phyloP scores from a whole-genome alignment of 2,888 invertebrate genomes.

The Dermolepida albohirtum region DNA sequence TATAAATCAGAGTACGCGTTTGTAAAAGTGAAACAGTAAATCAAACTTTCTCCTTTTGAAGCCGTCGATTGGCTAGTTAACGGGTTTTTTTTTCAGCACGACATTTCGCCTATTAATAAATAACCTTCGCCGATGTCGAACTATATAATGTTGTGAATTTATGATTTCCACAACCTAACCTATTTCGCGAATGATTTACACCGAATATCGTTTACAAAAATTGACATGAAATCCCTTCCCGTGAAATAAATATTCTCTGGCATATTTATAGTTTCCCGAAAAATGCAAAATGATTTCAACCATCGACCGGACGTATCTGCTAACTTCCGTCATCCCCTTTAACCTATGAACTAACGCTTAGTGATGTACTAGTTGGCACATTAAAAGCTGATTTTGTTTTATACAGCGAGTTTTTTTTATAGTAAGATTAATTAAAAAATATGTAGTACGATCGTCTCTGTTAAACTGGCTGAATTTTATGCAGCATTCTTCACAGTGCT shows the following conservation, averaged over 20 bases:
- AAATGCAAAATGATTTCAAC: constrained; percentile 35
- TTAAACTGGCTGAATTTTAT: too few relatives aligned
- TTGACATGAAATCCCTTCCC: constrained; percentile 59
- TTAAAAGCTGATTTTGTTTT: neutral
- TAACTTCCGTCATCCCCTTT: constrained; percentile 29
- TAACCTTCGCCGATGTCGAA: constrained; percentile 40
- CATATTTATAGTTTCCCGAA: constrained; percentile 62
- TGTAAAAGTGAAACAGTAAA: constrained; percentile 12
- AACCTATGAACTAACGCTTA: neutral
- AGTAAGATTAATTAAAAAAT: too few relatives aligned
- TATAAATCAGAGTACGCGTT: neutral
- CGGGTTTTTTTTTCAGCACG: constrained; percentile 3
- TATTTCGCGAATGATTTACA: constrained; percentile 57
- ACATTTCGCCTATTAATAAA: constrained; percentile 22
- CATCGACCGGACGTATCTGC: constrained; percentile 23
- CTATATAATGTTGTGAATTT: constrained; percentile 45
- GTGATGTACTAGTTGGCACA: neutral
- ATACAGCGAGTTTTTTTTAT: too few relatives aligned
- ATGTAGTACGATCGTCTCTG: too few relatives aligned
- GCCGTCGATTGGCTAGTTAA: constrained; percentile 17
- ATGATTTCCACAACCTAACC: constrained; percentile 50
- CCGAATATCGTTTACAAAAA: constrained; percentile 58
- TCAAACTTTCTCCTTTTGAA: constrained; percentile 12
- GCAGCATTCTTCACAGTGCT: neutral
- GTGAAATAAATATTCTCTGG: constrained; percentile 60